phyloP scores from a whole-genome alignment of 1,140 invertebrate genomes.

The Bradynema listronoti region DNA sequence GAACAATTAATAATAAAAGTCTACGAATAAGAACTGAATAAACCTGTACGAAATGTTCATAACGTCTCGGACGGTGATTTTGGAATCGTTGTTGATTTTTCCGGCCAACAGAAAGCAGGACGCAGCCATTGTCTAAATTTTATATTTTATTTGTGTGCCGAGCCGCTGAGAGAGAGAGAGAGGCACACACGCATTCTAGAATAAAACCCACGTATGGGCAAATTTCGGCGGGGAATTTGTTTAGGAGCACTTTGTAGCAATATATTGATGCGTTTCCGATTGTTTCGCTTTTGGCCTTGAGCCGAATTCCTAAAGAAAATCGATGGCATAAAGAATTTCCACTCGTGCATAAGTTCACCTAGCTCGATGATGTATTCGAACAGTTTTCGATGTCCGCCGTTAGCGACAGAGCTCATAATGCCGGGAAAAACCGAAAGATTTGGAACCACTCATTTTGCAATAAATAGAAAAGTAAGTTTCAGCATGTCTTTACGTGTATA shows the following conservation, averaged over 20 bases:
- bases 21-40: conserved; percentile 7
- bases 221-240: conserved; percentile 22
- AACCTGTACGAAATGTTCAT: conserved; percentile 34
- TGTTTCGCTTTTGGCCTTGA: conserved; percentile 19
- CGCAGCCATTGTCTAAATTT: conserved; percentile 29
- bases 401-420: neutral
- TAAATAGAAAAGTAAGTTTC: no score
- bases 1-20: no score
- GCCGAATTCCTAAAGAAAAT: conserved; percentile 23
- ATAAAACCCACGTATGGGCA: conserved; percentile 20
- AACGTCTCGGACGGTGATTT: conserved; percentile 22
- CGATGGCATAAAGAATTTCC: neutral
- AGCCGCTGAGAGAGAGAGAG: no score
- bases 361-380: conserved; percentile 28
- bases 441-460: no score
- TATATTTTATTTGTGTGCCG: no score
- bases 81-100: conserved; percentile 28
- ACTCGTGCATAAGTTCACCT: conserved; percentile 15
- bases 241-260: conserved; percentile 26
- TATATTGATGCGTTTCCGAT: conserved; percentile 32
- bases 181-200: no score
- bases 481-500: no score
- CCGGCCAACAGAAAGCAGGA: conserved; percentile 26
- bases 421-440: no score
- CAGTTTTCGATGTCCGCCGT: conserved; percentile 16